Percentiles rank a stretch among this genome's conserved stretches.
phyloP scores from a whole-genome alignment of 2,797 vertebrate genomes.

The Chloroceryle amazona region DNA sequence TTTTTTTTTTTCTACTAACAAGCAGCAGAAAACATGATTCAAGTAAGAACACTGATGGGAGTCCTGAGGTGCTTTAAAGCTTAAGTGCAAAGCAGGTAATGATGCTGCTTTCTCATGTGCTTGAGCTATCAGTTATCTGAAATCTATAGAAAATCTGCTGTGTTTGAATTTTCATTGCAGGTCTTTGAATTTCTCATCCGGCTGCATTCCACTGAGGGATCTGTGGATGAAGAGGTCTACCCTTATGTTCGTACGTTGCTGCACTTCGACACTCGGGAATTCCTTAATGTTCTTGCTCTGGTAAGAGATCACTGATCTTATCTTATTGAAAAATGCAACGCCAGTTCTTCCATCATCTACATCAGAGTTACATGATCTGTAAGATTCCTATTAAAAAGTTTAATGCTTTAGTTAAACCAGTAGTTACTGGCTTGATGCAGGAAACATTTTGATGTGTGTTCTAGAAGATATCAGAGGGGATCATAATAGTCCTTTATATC shows the following conservation, averaged over 20 bases:
- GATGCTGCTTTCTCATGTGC: background rate
- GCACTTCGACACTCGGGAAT: conserved; percentile 96
- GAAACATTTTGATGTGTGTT: background rate
- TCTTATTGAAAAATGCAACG: background rate
- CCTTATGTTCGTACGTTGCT: conserved; percentile 91
- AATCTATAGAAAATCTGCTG: background rate
- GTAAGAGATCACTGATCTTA: conserved; percentile 77
- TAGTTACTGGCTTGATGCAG: background rate
- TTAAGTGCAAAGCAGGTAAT: background rate
- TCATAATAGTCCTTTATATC: background rate
- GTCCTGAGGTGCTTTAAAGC: background rate
- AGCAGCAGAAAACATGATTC: background rate
- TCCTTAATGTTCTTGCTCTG: conserved; percentile 97
- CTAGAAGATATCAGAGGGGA: background rate
- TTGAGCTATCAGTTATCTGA: background rate
- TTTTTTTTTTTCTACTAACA: background rate
- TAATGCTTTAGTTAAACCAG: background rate
- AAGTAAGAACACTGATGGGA: background rate
- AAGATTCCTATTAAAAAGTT: background rate
- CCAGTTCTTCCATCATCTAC: background rate
- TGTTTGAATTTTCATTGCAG: conserved; percentile 70
- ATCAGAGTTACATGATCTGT: background rate
- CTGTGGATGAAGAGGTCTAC: conserved; percentile 91
- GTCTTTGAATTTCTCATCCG: conserved; percentile 96
- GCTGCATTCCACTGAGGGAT: conserved; percentile 88